Evolutionary conservation across 2,797 vertebrate genomes (phyloP).

Genomic region (Chaenodraco wilsoni): DNA sequence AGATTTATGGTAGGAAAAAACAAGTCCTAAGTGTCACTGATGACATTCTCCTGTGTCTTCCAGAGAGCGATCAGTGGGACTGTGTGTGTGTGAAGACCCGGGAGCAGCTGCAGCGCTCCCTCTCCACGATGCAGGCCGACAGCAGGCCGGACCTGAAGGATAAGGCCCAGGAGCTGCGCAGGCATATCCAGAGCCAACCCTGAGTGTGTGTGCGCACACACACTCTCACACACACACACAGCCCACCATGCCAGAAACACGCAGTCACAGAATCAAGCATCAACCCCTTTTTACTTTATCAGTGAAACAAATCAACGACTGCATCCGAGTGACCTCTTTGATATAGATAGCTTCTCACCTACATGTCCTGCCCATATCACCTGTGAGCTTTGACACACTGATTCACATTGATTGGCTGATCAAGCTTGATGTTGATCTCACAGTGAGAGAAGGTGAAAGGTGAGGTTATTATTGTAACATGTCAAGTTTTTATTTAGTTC

Average conservation of each 20-base stretch:
- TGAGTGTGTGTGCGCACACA: conserved; percentile 70
- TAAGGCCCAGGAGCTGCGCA: conserved; percentile 91
- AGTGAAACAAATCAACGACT: conserved; percentile 26
- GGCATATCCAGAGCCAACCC: conserved; percentile 92
- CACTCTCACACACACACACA: background rate
- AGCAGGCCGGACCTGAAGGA: conserved; percentile 93
- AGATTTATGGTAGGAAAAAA: too few relatives aligned
- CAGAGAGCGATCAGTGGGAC: conserved; percentile 93
- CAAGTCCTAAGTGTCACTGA: background rate
- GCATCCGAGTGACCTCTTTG: conserved; percentile 23
- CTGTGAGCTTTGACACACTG: conserved; percentile 30
- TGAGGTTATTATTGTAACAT: conserved; percentile 25
- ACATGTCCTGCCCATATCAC: conserved; percentile 31
- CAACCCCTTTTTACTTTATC: conserved; percentile 6
- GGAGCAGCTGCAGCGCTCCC: conserved; percentile 88
- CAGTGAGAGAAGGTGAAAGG: conserved; percentile 7
- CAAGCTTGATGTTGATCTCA: conserved; percentile 8
- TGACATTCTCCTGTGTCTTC: background rate
- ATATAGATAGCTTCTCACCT: conserved; percentile 21
- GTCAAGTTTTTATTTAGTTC: conserved; percentile 62
- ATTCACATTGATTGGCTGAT: conserved; percentile 10
- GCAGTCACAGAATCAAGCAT: conserved; percentile 8
- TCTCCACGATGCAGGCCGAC: conserved; percentile 92
- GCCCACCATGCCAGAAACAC: conserved; percentile 10
- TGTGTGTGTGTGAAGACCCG: conserved; percentile 90